Conservation (phyloP, 2,113 vertebrate species). For the Lycocorax pyrrhopterus region DNA sequence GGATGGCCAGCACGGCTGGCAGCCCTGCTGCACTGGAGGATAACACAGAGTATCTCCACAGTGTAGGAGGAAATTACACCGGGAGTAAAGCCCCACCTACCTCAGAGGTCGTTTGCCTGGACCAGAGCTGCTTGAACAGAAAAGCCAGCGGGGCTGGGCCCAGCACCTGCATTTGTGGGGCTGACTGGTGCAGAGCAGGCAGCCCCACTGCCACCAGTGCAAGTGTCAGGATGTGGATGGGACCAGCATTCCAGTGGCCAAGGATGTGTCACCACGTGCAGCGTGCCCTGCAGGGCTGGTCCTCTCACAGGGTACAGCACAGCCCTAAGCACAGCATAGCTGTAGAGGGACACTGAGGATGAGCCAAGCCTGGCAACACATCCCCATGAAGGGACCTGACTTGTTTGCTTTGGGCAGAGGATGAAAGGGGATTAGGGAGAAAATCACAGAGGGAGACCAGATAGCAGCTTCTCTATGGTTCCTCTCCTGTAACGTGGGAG, state of each 20-base stretch:
- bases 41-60: not conserved
- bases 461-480: not conserved
- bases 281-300: not conserved
- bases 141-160: not conserved
- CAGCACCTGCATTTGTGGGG: not conserved
- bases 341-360: not conserved
- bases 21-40: not conserved
- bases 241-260: rapidly evolving
- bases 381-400: not conserved
- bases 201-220: rapidly evolving
- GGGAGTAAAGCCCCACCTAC: not conserved
- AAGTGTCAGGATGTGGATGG: not conserved
- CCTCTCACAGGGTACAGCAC: rapidly evolving
- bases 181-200: not conserved
- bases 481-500: not conserved
- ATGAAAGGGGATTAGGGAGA: not conserved
- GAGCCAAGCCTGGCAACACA: not conserved
- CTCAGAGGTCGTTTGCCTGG: not conserved
- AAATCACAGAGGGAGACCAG: not conserved
- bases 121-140: not conserved
- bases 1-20: rapidly evolving
- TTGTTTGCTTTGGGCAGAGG: not conserved
- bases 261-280: rapidly evolving
- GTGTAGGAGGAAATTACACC: rapidly evolving
- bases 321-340: rapidly evolving